Base-by-base conservation (phyloP, 30 jellyfish, hydroid and myxozoan genomes). In the Clytia hemisphaerica region DNA sequence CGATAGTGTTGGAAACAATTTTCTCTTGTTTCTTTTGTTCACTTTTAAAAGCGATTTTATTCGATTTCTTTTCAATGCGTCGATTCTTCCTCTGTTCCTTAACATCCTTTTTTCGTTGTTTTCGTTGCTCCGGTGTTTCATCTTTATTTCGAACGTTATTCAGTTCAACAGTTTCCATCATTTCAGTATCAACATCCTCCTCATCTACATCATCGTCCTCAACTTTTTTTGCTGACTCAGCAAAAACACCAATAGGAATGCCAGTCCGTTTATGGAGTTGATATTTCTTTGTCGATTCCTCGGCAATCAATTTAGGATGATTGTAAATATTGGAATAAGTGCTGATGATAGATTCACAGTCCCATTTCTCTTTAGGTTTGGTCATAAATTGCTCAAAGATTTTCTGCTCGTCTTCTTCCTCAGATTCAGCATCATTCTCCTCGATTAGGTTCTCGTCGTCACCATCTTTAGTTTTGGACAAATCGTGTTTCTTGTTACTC, bases 291-390 rank as follows among this genome's bases (percentile, higher is more conserved):
- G 4, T 24, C 28, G 16, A 26, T 18, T 45, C 29, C 50, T 72
- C 93, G 24, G 71, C 24, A 16, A 87, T 87, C 1, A 78, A 49
- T 53, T 61, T 87, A 44, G 97, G 97, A 64, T 79, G 97, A 49
- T 87, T 87, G 51, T 87, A 87, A 18, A 87, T 6, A 66, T 79
- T 87, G 29, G 97, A 87, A 62, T 87, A 87, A 2, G 97, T 79
- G 48, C 97, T 87, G 3, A 87, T 58, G 16, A 87, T 69, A 45
- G 97, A 87, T 60, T 87, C 97, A 59, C 97, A 87, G 57, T 87
- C 97, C 97, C 97, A 87, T 34, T 73, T 31, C 32, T 80, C 94
- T 34, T 73, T 79, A 61, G 64, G 86, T 28, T 48, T 58, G 44
- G 50, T 80, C 36, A 33, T 62, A 33, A 68, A 37, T 46, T 50